Percentiles rank a stretch among this genome's conserved stretches.
These are phyloP conservation scores for Scaptomyza parva DNA, from an alignment of 2,888 invertebrate species.

Conservation along the genomic window DNA sequence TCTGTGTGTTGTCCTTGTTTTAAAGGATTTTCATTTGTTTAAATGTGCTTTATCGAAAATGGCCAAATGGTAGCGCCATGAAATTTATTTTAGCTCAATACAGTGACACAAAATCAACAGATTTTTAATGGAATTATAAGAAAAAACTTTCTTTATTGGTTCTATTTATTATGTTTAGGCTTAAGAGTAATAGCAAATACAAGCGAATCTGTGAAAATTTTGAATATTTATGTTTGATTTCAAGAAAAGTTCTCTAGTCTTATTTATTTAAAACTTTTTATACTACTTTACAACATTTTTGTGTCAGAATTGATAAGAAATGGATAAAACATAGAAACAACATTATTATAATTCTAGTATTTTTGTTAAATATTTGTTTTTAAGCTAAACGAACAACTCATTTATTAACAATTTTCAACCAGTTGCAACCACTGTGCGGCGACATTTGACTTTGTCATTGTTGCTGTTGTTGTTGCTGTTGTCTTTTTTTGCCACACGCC, in stretches of 20 bases:
- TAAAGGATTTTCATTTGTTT: conserved; percentile 81
- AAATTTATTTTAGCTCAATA: conserved; percentile 52
- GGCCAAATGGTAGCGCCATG: conserved; percentile 60
- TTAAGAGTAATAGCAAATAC: not conserved
- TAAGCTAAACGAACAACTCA: not conserved
- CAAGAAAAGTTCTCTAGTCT: not conserved
- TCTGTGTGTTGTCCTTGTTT: conserved; percentile 72
- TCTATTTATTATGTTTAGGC: not conserved
- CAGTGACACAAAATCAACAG: conserved; percentile 36
- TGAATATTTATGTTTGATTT: not conserved
- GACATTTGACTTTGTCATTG: conserved; percentile 64
- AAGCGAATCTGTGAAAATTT: not conserved
- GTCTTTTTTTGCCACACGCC: conserved; percentile 59
- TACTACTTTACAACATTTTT: not conserved
- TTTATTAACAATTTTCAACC: not conserved
- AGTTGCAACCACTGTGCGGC: conserved; percentile 55
- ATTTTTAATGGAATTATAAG: not conserved
- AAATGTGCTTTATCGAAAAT: conserved; percentile 80
- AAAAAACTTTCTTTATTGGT: too few relatives aligned
- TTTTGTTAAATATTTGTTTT: not conserved
- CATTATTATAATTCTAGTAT: too few relatives aligned
- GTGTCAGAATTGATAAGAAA: not conserved
- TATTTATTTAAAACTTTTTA: not conserved
- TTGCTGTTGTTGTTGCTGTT: conserved; percentile 33
- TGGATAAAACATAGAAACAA: too few relatives aligned